Base-by-base conservation (phyloP, 2,888 invertebrate species). In the Scrobipalpa costella region DNA sequence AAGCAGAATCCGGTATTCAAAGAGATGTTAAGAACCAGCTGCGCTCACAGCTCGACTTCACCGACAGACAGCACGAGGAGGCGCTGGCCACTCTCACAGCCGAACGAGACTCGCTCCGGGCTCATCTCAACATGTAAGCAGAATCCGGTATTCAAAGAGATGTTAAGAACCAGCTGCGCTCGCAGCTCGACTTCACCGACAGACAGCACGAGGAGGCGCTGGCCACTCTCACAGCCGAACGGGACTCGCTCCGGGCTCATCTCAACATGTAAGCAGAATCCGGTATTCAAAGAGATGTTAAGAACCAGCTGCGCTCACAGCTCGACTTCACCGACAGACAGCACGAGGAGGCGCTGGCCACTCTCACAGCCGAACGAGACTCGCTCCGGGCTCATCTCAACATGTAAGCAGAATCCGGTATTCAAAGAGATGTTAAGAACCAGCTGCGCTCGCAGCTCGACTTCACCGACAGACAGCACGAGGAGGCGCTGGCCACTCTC, bases 21-120 rank as follows among this genome's bases (percentile, higher is more conserved):
- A 15, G 44, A 3, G 9, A 40, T 3, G 40, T 13, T 40, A 9
- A 13, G 13, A 40, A 80, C 1, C 81, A 87, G 67, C 79, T 90
- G 27, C 84, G 88, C 47, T 80, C 78, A 9, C 88, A 88, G 72
- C 79, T 91, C 2, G 90, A 90, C 66, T 86, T 81, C 73, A 76
- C 83, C 0, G 88, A 89, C 77, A 73, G 84, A 0, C 88, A 88
- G 71, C 90, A 91, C 65, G 91, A 91, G 69, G 91, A 90, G 69
- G 80, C 79, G 0, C 66, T 90, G 0, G 81, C 83, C 1, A 74
- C 83, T 0, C 68, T 90, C 64, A 78, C 82, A 1, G 86, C 84
- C 0, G 91, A 90, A 70, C 75, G 86, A 40, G 87, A 90, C 72
- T 74, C 86, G 1, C 72, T 90, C 11, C 67, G 76, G 19, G 72